Conservation (phyloP, 2,797 vertebrate species). For the Crocodylus rhombifer region DNA sequence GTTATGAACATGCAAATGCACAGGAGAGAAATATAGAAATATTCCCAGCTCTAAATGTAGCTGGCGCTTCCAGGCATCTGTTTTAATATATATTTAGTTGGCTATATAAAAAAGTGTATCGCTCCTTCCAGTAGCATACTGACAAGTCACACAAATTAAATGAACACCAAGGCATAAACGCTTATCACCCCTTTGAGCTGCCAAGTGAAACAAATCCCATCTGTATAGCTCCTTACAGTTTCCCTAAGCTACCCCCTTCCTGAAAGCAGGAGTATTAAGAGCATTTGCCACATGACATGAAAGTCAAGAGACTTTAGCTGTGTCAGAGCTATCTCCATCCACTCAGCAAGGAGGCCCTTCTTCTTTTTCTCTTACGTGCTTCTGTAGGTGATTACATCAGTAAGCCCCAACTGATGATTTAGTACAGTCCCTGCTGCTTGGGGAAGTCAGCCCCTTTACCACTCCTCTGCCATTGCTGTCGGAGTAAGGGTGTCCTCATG, state of each 20-base stretch:
- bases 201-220: not conserved
- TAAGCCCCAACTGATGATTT: not conserved
- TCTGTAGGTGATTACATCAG: not conserved
- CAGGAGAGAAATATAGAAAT: not conserved
- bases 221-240: not conserved
- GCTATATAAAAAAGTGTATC: not conserved
- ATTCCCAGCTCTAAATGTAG: not conserved
- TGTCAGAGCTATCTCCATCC: not conserved
- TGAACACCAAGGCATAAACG: not conserved
- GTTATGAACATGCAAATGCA: not conserved
- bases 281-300: not conserved
- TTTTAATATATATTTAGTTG: not conserved
- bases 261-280: not conserved
- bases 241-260: not conserved
- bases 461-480: not conserved
- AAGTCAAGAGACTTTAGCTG: not conserved
- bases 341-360: not conserved
- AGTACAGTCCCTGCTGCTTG: not conserved
- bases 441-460: not conserved
- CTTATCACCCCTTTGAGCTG: not conserved
- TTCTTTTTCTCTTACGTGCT: not conserved
- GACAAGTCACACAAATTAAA: not conserved
- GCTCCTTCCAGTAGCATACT: not conserved
- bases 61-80: not conserved
- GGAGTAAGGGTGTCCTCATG: not conserved